These are phyloP conservation scores for Callipepla squamata DNA, from an alignment of 2,113 vertebrate species.

Conservation along the genomic window DNA sequence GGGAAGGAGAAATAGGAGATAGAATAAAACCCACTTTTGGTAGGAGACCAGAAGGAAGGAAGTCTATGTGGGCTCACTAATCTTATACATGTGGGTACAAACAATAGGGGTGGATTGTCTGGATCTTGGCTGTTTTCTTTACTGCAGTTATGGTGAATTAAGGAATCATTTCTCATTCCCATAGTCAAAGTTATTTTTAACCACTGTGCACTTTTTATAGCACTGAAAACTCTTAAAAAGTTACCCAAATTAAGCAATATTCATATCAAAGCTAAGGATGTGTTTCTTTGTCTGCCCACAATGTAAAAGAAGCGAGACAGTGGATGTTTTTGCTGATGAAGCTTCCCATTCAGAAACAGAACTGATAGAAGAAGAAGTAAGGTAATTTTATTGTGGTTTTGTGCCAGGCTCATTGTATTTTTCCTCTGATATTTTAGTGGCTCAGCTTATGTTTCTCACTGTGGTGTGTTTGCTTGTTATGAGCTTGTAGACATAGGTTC, in stretches of 20 bases:
- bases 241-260: neutral
- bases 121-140: neutral
- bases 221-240: neutral
- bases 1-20: neutral
- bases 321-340: slow-evolving; percentile 75
- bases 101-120: neutral
- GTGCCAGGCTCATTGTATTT: slow-evolving; percentile 41
- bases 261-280: slow-evolving; percentile 49
- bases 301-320: slow-evolving; percentile 75
- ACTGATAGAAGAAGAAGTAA: slow-evolving; percentile 69
- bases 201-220: neutral
- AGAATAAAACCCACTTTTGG: neutral
- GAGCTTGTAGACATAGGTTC: slow-evolving; percentile 58
- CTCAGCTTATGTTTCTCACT: slow-evolving; percentile 19
- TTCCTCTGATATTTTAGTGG: slow-evolving; percentile 19
- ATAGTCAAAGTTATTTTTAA: neutral
- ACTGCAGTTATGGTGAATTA: neutral
- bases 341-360: slow-evolving; percentile 73
- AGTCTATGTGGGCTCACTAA: neutral
- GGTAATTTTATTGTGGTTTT: slow-evolving; percentile 67
- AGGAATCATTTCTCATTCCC: neutral
- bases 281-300: slow-evolving; percentile 61
- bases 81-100: neutral
- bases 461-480: slow-evolving; percentile 55
- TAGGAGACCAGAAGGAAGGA: neutral